Percentiles rank a stretch among this genome's conserved stretches.
Conservation (phyloP, 2,797 vertebrate genomes). For the Rhynchonycteris naso region DNA sequence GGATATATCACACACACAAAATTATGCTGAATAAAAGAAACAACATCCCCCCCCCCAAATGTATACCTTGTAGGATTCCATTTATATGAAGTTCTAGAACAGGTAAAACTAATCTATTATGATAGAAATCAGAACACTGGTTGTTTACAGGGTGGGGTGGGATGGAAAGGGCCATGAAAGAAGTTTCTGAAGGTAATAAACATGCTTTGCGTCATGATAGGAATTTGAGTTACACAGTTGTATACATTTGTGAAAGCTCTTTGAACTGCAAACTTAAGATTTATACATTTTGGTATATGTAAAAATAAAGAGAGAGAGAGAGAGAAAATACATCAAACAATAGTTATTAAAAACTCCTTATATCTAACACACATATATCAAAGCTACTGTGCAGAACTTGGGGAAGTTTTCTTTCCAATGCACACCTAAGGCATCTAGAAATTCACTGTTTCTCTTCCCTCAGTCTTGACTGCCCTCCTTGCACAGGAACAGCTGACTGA, state of each 20-base stretch:
- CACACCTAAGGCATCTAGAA: not conserved
- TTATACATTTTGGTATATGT: not conserved
- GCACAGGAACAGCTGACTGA: conserved; percentile 36
- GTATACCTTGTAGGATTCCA: not conserved
- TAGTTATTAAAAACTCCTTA: not conserved
- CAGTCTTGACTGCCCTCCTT: not conserved
- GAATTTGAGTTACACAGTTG: not conserved
- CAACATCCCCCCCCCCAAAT: not conserved
- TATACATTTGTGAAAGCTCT: not conserved
- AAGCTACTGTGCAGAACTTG: not conserved
- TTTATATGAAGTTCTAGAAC: not conserved
- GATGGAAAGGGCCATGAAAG: not conserved
- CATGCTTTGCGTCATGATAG: not conserved
- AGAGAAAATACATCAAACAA: not conserved
- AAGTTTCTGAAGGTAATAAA: not conserved
- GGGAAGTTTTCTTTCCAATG: not conserved
- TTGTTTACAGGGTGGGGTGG: not conserved
- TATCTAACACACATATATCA: not conserved
- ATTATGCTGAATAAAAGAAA: not conserved
- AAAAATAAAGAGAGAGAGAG: not conserved
- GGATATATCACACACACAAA: not conserved
- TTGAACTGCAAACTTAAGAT: not conserved
- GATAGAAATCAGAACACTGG: not conserved
- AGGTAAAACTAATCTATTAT: conserved; percentile 14
- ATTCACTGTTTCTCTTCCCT: rapidly evolving